These are phyloP conservation scores for Sardina pilchardus DNA, from an alignment of 2,113 vertebrate species.

Conservation along the genomic window DNA sequence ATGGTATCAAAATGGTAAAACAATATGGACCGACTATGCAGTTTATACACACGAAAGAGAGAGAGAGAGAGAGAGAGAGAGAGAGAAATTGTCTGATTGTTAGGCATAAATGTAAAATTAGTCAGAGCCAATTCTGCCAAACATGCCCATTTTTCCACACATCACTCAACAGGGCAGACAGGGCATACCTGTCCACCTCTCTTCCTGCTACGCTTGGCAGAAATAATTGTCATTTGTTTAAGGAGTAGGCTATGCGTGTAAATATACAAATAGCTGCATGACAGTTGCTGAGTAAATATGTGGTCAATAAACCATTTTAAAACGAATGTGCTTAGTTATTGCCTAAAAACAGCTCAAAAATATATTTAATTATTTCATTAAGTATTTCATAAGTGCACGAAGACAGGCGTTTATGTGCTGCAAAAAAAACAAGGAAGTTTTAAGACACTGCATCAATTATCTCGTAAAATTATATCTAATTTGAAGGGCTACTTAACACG, in stretches of 20 bases:
- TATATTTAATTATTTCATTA: no score
- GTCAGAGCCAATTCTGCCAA: not conserved
- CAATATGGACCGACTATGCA: not conserved
- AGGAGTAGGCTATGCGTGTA: not conserved
- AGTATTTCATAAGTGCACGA: not conserved
- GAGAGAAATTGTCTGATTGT: not conserved
- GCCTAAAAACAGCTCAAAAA: no score
- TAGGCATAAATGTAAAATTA: not conserved
- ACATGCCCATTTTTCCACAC: not conserved
- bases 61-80: not conserved
- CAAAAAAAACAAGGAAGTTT: not conserved
- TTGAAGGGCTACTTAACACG: constrained; percentile 9
- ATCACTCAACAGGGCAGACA: not conserved
- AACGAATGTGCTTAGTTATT: not conserved
- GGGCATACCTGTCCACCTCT: not conserved
- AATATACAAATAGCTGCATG: not conserved
- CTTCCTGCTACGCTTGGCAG: not conserved
- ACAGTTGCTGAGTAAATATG: not conserved
- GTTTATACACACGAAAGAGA: not conserved
- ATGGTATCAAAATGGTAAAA: not conserved
- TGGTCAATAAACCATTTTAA: no score
- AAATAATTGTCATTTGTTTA: not conserved
- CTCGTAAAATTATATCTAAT: not conserved
- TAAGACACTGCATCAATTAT: not conserved
- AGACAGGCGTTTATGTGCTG: not conserved